Conservation (phyloP, 2,797 vertebrate species). For the Schizothorax lantsangensis region DNA sequence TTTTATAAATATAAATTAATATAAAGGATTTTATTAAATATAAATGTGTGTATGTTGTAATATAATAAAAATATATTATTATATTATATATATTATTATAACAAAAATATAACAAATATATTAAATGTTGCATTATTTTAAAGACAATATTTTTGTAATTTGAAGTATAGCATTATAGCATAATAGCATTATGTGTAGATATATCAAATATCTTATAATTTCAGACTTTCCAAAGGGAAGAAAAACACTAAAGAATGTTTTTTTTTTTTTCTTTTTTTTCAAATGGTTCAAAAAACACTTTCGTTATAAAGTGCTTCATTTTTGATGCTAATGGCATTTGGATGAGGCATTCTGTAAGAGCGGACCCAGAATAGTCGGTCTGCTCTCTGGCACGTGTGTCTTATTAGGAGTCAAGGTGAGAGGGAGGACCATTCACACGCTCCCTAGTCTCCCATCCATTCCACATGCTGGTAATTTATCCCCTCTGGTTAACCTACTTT, state of each 20-base stretch:
- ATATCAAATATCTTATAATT: not conserved
- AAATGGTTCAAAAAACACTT: not conserved
- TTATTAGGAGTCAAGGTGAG: conserved; percentile 53
- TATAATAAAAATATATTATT: no score
- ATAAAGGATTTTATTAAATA: not conserved
- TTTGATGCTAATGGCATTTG: not conserved
- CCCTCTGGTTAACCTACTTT: conserved; percentile 67
- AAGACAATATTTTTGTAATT: no score
- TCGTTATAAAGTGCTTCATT: not conserved
- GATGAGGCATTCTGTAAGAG: not conserved
- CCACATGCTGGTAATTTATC: conserved; percentile 60
- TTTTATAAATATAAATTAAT: not conserved
- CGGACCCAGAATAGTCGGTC: not conserved
- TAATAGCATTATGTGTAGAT: not conserved
- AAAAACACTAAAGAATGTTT: not conserved
- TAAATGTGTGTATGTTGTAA: no score
- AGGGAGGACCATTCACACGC: conserved; percentile 26
- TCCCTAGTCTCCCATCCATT: conserved; percentile 49
- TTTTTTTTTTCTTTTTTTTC: no score
- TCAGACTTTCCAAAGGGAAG: not conserved
- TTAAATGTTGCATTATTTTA: no score
- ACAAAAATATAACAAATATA: no score
- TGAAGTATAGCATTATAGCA: not conserved
- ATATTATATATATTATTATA: no score
- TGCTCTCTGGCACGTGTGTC: conserved; percentile 1